Conservation (phyloP, 2,888 invertebrate genomes). For the Cheiracanthium punctorium region DNA sequence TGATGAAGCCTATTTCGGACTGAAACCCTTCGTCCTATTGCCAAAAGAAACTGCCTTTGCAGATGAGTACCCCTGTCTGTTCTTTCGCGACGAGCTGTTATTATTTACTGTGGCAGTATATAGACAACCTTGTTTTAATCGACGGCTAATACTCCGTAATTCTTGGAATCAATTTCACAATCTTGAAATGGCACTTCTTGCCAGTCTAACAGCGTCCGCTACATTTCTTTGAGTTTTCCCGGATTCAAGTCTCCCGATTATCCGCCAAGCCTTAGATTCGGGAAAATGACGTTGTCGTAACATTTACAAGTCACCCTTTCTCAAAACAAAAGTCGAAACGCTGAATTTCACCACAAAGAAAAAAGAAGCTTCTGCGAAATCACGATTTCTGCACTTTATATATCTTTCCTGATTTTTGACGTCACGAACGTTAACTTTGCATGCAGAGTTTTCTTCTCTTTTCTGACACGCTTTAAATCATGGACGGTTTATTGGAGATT, state of each 20-base stretch:
- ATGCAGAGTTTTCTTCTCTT: too few species aligned
- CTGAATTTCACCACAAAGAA: constrained; percentile 1
- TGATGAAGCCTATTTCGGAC: background rate
- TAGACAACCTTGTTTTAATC: background rate
- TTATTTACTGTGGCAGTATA: background rate
- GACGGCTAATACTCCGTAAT: background rate
- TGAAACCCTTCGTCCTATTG: background rate
- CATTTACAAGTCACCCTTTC: background rate
- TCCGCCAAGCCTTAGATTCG: background rate
- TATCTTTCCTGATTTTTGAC: too few species aligned
- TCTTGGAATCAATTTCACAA: background rate
- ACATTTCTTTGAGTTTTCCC: too few species aligned
- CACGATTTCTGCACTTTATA: too few species aligned
- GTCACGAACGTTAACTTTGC: too few species aligned
- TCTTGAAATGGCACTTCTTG: background rate
- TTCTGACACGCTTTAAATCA: too few species aligned
- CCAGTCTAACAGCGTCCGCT: background rate
- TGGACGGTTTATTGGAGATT: too few species aligned
- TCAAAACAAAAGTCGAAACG: background rate
- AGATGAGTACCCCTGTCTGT: background rate
- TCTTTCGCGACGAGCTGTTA: background rate
- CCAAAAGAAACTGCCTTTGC: background rate
- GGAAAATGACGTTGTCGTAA: background rate
- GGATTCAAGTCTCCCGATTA: background rate
- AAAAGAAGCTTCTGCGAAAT: background rate